Evolutionary conservation across 2,888 invertebrate species (phyloP), one percentile per base, ranked within the genome.

Genomic region (Troilus luridus): DNA sequence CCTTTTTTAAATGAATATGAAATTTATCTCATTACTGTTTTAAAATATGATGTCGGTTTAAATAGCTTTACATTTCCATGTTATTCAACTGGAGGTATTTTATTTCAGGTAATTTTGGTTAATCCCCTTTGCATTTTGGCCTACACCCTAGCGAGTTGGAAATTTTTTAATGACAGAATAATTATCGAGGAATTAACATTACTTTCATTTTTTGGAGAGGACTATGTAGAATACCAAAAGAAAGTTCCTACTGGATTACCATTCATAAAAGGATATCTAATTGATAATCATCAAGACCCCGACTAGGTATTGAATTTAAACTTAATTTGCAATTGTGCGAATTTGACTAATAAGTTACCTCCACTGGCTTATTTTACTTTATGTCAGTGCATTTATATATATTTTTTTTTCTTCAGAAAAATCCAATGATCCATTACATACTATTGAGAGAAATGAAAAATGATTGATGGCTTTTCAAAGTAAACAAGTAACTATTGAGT

Each of bases 121-220:
- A 99, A 99, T 95, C 99, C 99, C 0, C 72, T 99, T 9, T 99
- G 99, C 94, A 93, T 97, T 2, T 93, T 98, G 1, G 95, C 96
- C 5, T 99, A 99, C 94, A 95, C 97, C 0, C 92, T 97, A 9
- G 97, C 97, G 0, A 97, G 98, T 41, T 99, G 99, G 98, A 95
- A 95, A 91, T 99, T 99, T 95, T 99, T 99, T 95, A 95, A 96
- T 64, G 97, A 97, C 93, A 95, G 99, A 91, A 96, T 99, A 72
- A 95, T 95, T 92, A 96, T 97, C 19, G 99, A 99, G 94, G 99
- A 99, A 95, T 95, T 97, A 91, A 97, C 97, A 9, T 95, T 99
- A 91, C 94, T 99, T 12, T 96, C 97, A 93, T 99, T 99, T 95
- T 99, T 99, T 94, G 98, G 98, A 0, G 96, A 96, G 92, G 96